A percentile compares a stretch with the other conserved stretches of the same genome.
Conservation (phyloP, 2,797 vertebrate species). For the Rhinichthys osculus region DNA sequence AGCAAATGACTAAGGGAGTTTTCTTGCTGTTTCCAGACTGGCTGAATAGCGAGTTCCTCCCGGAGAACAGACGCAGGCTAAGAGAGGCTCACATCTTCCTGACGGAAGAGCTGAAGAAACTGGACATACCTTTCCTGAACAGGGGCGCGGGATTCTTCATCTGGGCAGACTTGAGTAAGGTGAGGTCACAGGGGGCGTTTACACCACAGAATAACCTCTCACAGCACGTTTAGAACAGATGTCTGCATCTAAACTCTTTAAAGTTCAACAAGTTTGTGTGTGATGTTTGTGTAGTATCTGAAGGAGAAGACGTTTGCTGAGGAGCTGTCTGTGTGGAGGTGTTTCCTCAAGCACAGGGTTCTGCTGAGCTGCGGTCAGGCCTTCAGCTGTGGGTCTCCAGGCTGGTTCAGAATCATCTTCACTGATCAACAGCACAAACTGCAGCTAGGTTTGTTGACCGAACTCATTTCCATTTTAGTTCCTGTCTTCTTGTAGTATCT, state of each 20-base stretch:
- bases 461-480: not conserved
- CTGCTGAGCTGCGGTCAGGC: constrained; percentile 88
- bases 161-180: constrained; percentile 95
- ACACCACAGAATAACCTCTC: not conserved
- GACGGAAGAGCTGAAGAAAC: constrained; percentile 81
- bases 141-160: constrained; percentile 86
- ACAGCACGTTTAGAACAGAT: not conserved
- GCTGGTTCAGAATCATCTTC: constrained; percentile 96
- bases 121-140: constrained; percentile 87
- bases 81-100: constrained; percentile 85
- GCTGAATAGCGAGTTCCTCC: constrained; percentile 88
- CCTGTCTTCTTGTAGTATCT: not conserved
- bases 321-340: constrained; percentile 86
- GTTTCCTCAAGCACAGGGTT: constrained; percentile 89
- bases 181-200: constrained; percentile 62
- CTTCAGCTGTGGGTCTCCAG: constrained; percentile 88
- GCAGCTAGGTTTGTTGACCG: constrained; percentile 78
- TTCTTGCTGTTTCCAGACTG: constrained; percentile 81
- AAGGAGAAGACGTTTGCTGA: constrained; percentile 84
- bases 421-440: constrained; percentile 83
- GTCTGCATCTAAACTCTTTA: not conserved
- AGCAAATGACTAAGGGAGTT: not conserved
- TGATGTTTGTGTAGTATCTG: constrained; percentile 81
- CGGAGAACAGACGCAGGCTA: constrained; percentile 85
- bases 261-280: not conserved